These are phyloP conservation scores for Beroe ovata DNA, from an alignment of 37 sponge, comb jelly and placozoan species.

Conservation along the genomic window DNA sequence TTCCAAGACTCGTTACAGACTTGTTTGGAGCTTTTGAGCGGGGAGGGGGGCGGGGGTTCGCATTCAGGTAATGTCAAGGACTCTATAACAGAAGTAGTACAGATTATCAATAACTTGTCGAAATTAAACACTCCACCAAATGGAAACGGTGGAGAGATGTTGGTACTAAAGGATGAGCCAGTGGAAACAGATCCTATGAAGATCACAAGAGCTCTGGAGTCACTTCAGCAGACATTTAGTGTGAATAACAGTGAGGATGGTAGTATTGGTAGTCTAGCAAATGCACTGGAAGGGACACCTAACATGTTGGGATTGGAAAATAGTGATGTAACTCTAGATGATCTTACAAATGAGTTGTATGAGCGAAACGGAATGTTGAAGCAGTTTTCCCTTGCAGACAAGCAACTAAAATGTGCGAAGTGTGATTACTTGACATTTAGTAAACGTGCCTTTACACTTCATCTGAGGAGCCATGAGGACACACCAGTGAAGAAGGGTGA, in stretches of 20 bases:
- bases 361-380: slow-evolving; percentile 6
- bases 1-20: slow-evolving; percentile 17
- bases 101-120: slow-evolving; percentile 56
- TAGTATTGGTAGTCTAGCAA: neutral
- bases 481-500: neutral
- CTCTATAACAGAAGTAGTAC: slow-evolving; percentile 33
- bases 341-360: neutral
- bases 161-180: slow-evolving; percentile 1
- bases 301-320: slow-evolving; percentile 38
- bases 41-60: neutral
- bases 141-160: neutral
- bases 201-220: neutral
- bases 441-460: slow-evolving; percentile 59
- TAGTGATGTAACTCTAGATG: neutral
- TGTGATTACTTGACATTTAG: slow-evolving; percentile 64
- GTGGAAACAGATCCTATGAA: neutral
- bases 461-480: slow-evolving; percentile 25
- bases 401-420: slow-evolving; percentile 14
- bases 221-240: slow-evolving; percentile 7
- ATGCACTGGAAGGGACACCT: slow-evolving; percentile 26
- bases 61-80: slow-evolving; percentile 14
- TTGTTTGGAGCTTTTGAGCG: slow-evolving; percentile 45
- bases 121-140: neutral
- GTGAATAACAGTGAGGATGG: neutral
- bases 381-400: slow-evolving; percentile 54